Percentiles rank a stretch among this genome's conserved stretches.
phyloP scores from a whole-genome alignment of 1,140 invertebrate species.

The Drosophila navojoa region DNA sequence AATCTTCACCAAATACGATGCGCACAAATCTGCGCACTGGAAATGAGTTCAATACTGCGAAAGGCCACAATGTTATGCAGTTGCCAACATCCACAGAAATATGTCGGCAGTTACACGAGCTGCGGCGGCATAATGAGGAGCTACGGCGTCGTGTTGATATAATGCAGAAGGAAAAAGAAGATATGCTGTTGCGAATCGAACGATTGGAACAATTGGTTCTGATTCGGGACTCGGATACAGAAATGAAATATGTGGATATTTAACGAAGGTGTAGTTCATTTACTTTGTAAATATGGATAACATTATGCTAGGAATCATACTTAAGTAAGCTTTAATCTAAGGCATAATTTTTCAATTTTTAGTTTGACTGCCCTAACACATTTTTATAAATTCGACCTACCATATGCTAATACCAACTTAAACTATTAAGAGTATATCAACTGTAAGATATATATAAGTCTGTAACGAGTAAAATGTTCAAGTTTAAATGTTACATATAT shows the following conservation, averaged over 20 bases:
- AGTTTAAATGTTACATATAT: slow-evolving; percentile 51
- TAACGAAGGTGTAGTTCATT: slow-evolving; percentile 40
- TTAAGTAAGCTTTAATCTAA: slow-evolving; percentile 19
- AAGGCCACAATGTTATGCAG: slow-evolving; percentile 65
- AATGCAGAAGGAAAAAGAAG: slow-evolving; percentile 67
- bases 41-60: slow-evolving; percentile 34
- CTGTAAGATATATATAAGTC: background rate
- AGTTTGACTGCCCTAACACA: slow-evolving; percentile 34
- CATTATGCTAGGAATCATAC: slow-evolving; percentile 17
- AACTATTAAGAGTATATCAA: slow-evolving; percentile 14
- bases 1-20: slow-evolving; percentile 13
- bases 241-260: slow-evolving; percentile 61
- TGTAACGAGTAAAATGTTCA: slow-evolving; percentile 41
- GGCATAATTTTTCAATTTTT: slow-evolving; percentile 21
- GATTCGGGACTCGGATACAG: slow-evolving; percentile 51
- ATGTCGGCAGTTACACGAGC: slow-evolving; percentile 71
- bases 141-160: slow-evolving; percentile 59
- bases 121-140: slow-evolving; percentile 77
- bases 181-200: slow-evolving; percentile 66
- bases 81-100: slow-evolving; percentile 74
- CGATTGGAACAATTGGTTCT: slow-evolving; percentile 72
- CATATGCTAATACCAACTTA: slow-evolving; percentile 30
- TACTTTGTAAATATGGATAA: slow-evolving; percentile 53
- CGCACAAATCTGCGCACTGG: slow-evolving; percentile 27
- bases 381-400: slow-evolving; percentile 24